Conservation (phyloP, 2,113 vertebrate species). For the Chitala chitala region DNA sequence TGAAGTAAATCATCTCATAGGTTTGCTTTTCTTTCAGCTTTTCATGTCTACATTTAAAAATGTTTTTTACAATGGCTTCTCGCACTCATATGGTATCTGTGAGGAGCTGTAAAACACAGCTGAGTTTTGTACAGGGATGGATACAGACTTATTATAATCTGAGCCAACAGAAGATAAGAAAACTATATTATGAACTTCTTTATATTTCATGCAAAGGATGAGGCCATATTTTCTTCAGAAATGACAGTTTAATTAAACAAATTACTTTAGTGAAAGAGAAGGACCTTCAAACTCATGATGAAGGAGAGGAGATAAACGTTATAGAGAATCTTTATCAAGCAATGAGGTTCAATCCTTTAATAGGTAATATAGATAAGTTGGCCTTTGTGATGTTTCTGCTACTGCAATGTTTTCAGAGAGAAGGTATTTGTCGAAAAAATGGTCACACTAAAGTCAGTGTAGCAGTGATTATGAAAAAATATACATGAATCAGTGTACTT, state of each 20-base stretch:
- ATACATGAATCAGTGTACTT: too few relatives aligned
- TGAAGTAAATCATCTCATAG: background rate
- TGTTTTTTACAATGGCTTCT: background rate
- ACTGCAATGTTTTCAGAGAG: slow-evolving; percentile 60
- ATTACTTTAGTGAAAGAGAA: slow-evolving; percentile 62
- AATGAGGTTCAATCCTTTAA: slow-evolving; percentile 71
- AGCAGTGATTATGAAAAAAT: slow-evolving; percentile 50
- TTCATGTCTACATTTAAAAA: background rate
- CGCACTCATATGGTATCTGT: background rate
- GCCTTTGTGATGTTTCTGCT: slow-evolving; percentile 68
- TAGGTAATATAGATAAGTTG: slow-evolving; percentile 77
- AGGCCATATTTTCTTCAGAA: slow-evolving; percentile 63
- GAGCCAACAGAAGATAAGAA: slow-evolving; percentile 41
- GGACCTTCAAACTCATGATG: slow-evolving; percentile 65
- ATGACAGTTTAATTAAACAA: slow-evolving; percentile 81
- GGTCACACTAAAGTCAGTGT: slow-evolving; percentile 55
- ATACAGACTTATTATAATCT: slow-evolving; percentile 54
- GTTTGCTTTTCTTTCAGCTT: background rate
- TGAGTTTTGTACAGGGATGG: slow-evolving; percentile 5
- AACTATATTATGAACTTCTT: slow-evolving; percentile 58
- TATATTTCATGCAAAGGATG: slow-evolving; percentile 45
- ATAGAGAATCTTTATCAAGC: slow-evolving; percentile 71
- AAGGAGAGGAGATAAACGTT: slow-evolving; percentile 62
- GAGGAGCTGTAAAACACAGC: background rate
- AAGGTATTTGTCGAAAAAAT: slow-evolving; percentile 58